These are phyloP conservation scores for Lateolabrax maculatus DNA, from an alignment of 2,797 vertebrate genomes.

Conservation along the genomic window DNA sequence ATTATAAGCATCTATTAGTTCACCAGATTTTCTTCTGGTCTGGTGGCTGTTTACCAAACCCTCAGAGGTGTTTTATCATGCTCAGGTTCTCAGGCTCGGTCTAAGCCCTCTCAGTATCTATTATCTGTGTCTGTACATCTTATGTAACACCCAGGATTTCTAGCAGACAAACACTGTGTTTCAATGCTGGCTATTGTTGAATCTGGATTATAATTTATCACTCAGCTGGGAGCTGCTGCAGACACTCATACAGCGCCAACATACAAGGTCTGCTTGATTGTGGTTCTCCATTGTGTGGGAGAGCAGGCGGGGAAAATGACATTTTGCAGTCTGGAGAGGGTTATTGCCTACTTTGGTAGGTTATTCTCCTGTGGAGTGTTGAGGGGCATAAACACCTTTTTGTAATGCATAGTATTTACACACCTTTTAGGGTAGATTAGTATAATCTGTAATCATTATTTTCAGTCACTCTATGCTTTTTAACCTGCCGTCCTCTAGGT, in stretches of 20 bases:
- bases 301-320: conserved; percentile 55
- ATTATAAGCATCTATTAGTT: conserved; percentile 53
- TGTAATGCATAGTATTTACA: conserved; percentile 39
- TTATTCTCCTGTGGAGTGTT: conserved; percentile 50
- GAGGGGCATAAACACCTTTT: conserved; percentile 37
- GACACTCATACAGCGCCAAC: conserved; percentile 42
- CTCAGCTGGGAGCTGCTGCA: conserved; percentile 46
- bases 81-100: conserved; percentile 34
- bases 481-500: conserved; percentile 20
- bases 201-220: conserved; percentile 72
- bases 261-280: conserved; percentile 61
- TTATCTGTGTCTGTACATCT: conserved; percentile 63
- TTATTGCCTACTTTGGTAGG: conserved; percentile 54
- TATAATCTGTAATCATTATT: conserved; percentile 52
- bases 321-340: conserved; percentile 63
- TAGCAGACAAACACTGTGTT: conserved; percentile 46
- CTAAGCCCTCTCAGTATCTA: conserved; percentile 41
- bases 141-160: conserved; percentile 67
- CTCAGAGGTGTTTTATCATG: conserved; percentile 44
- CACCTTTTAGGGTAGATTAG: conserved; percentile 54
- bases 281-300: conserved; percentile 60
- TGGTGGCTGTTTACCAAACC: conserved; percentile 32
- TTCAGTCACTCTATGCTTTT: conserved; percentile 7
- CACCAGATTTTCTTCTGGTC: conserved; percentile 24
- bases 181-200: conserved; percentile 63